A percentile compares a stretch with the other conserved stretches of the same genome.
phyloP scores from a whole-genome alignment of 2,888 invertebrate genomes.

The Andricus curvator region DNA sequence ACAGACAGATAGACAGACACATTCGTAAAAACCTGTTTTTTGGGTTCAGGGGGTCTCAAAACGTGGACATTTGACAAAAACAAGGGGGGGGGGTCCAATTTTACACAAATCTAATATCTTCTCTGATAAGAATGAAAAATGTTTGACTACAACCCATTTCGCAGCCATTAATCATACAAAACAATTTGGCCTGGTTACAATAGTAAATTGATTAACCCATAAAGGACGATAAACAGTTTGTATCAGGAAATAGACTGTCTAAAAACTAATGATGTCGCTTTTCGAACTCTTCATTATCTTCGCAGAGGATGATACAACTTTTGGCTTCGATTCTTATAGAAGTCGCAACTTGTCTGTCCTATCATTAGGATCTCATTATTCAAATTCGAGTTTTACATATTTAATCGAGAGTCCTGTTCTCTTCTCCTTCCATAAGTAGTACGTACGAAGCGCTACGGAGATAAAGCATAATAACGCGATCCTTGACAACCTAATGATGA shows the following conservation, averaged over 20 bases:
- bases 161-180: background rate
- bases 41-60: no score
- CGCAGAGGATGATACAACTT: background rate
- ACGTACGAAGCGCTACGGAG: constrained; percentile 69
- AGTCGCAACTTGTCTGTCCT: constrained; percentile 59
- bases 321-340: constrained; percentile 42
- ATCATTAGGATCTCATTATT: constrained; percentile 77
- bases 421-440: constrained; percentile 63
- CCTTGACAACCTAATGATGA: constrained; percentile 77
- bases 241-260: constrained; percentile 7
- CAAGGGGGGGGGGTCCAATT: no score
- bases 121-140: background rate
- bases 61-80: no score
- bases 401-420: constrained; percentile 68
- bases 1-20: no score
- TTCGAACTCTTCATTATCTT: constrained; percentile 45
- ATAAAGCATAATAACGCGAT: constrained; percentile 77
- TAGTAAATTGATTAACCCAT: background rate
- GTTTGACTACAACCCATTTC: background rate
- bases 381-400: constrained; percentile 76
- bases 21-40: no score
- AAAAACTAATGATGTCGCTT: constrained; percentile 33
- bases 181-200: background rate
- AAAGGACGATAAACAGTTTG: constrained; percentile 26
- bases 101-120: no score